These are phyloP conservation scores for Cryptotis parvus DNA, from an alignment of 2,113 vertebrate genomes.

Conservation along the genomic window DNA sequence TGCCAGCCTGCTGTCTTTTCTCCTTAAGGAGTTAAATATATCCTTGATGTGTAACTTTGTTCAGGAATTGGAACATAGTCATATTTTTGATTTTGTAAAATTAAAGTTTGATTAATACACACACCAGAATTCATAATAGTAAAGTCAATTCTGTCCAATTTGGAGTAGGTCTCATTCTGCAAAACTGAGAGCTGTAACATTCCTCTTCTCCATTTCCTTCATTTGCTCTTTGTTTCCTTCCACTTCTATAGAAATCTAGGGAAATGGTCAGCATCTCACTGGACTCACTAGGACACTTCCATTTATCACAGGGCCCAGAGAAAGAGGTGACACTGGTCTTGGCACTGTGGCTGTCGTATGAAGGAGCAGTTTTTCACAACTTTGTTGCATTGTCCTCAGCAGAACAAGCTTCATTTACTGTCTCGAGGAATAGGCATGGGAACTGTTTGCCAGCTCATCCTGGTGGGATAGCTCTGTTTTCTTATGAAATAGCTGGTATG, in stretches of 20 bases:
- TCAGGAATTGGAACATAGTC: neutral
- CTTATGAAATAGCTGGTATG: neutral
- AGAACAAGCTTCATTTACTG: neutral
- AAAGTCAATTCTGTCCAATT: neutral
- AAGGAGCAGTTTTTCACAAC: neutral
- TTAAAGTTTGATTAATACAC: neutral
- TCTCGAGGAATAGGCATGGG: neutral
- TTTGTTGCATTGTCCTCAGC: neutral
- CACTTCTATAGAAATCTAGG: neutral
- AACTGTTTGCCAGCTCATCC: neutral
- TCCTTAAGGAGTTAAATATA: neutral
- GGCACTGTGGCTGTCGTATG: no score
- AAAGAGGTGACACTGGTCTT: neutral
- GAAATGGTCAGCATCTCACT: neutral
- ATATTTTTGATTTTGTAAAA: neutral
- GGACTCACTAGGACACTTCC: neutral
- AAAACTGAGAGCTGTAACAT: neutral
- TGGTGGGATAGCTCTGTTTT: neutral
- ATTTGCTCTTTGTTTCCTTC: neutral
- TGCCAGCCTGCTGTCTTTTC: neutral
- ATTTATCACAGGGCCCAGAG: neutral
- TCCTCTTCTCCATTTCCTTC: neutral
- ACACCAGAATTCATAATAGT: neutral
- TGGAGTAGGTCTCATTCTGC: neutral
- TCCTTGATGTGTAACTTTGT: neutral